These are phyloP conservation scores for Gryllus longicercus DNA, from an alignment of 2,888 invertebrate genomes.

Conservation along the genomic window DNA sequence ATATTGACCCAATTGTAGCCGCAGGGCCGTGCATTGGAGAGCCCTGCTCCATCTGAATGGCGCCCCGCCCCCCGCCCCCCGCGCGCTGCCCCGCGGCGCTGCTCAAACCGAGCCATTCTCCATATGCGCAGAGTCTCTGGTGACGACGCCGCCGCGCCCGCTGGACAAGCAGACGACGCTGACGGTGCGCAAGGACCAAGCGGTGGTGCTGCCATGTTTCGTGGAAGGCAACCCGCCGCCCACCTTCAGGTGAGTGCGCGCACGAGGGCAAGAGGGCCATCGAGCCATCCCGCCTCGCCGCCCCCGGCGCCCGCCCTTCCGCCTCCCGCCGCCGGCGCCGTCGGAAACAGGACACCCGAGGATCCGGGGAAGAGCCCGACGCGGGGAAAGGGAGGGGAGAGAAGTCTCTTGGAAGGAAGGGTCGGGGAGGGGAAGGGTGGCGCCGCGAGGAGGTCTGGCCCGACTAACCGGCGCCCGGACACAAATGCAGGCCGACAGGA, in stretches of 20 bases:
- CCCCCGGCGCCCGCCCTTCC: neutral
- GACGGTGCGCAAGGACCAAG: constrained; percentile 42
- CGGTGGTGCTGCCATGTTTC: constrained; percentile 47
- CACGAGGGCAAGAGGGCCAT: neutral
- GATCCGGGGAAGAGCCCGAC: neutral
- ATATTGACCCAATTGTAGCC: too few relatives aligned
- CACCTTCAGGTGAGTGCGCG: constrained; percentile 43
- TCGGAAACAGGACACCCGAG: neutral
- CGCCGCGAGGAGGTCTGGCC: neutral
- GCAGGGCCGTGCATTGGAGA: too few relatives aligned
- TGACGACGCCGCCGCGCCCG: constrained; percentile 42
- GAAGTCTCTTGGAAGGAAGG: neutral
- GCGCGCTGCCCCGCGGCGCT: too few relatives aligned
- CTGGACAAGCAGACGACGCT: constrained; percentile 42
- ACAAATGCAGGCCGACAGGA: neutral
- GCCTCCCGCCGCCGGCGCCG: neutral
- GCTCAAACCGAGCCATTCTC: neutral
- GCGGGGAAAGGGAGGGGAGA: neutral
- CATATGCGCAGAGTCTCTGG: constrained; percentile 40
- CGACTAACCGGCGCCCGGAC: neutral
- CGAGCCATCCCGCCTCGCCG: neutral
- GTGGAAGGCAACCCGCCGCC: constrained; percentile 48
- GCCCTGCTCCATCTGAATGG: too few relatives aligned
- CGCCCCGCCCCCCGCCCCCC: too few relatives aligned
- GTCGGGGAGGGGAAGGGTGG: neutral